A percentile compares a stretch with the other conserved stretches of the same genome.
phyloP scores from a whole-genome alignment of 2,113 vertebrate genomes.

The Hucho hucho region DNA sequence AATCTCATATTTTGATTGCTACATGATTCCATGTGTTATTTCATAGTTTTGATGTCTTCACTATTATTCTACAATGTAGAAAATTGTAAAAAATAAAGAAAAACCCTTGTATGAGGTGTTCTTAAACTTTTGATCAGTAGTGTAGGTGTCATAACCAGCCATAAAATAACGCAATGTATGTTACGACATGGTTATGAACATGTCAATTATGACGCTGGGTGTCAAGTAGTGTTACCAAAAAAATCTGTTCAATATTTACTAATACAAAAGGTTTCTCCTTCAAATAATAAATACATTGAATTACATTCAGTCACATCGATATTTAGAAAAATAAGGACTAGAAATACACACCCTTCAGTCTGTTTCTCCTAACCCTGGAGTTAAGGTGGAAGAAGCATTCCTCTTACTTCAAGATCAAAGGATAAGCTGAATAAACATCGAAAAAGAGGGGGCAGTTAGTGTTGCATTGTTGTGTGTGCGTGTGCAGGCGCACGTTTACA shows the following conservation, averaged over 20 bases:
- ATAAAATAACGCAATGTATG: too few species aligned
- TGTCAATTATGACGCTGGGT: too few species aligned
- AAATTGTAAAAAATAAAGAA: too few species aligned
- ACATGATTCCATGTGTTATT: too few species aligned
- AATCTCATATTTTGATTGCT: too few species aligned
- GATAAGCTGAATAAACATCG: background rate
- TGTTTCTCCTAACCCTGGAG: background rate
- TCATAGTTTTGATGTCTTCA: too few species aligned
- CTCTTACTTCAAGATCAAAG: constrained; percentile 18
- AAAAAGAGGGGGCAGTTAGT: constrained; percentile 8
- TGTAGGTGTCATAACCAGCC: too few species aligned
- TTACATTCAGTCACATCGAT: constrained; percentile 35
- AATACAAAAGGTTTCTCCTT: constrained; percentile 39
- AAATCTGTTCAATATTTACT: constrained; percentile 38
- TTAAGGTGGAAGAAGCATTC: background rate
- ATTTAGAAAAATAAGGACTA: constrained; percentile 64
- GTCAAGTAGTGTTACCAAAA: constrained; percentile 31
- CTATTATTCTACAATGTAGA: too few species aligned
- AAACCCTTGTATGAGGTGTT: too few species aligned
- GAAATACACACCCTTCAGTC: constrained; percentile 32
- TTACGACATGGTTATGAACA: too few species aligned
- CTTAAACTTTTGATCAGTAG: too few species aligned
- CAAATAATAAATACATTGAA: constrained; percentile 55
- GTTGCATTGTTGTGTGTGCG: background rate
- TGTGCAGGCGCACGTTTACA: background rate